Evolutionary conservation across 1,140 invertebrate species (phyloP).

Genomic region (Lepidurus couesii): DNA sequence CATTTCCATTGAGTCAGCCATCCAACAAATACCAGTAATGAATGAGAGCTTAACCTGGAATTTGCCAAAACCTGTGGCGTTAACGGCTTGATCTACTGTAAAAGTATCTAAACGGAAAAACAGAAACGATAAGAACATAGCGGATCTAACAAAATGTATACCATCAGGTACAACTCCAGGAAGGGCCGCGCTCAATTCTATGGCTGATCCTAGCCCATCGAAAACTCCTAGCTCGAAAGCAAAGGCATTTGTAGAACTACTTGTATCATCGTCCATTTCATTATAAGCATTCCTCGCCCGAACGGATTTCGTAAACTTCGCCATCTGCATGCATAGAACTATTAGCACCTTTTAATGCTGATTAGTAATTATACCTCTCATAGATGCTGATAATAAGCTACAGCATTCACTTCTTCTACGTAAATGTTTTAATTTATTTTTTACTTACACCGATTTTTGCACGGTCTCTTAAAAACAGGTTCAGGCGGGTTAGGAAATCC

Average conservation of each 20-base stretch:
- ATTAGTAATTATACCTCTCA: too few species aligned
- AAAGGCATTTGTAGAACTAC: background rate
- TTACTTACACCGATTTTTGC: too few species aligned
- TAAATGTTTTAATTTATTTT: too few species aligned
- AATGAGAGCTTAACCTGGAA: slow-evolving; percentile 88
- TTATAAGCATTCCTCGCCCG: background rate
- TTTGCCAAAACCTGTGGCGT: slow-evolving; percentile 88
- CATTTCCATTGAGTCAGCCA: slow-evolving; percentile 98
- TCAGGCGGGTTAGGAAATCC: too few species aligned
- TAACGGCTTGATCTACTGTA: slow-evolving; percentile 91
- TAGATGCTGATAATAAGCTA: too few species aligned
- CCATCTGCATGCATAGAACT: background rate
- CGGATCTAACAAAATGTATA: slow-evolving; percentile 4
- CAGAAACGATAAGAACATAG: background rate
- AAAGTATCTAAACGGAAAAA: slow-evolving; percentile 65
- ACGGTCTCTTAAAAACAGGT: too few species aligned
- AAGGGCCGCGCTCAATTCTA: slow-evolving; percentile 41
- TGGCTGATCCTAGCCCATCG: slow-evolving; percentile 37
- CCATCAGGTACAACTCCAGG: slow-evolving; percentile 39
- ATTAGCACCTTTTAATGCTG: too few species aligned
- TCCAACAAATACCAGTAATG: slow-evolving; percentile 84
- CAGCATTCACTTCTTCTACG: too few species aligned
- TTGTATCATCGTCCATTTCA: background rate
- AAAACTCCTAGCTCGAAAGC: background rate
- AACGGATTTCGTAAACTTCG: background rate